Base-by-base conservation (phyloP, 2,797 vertebrate genomes). In the Myotis planiceps region DNA sequence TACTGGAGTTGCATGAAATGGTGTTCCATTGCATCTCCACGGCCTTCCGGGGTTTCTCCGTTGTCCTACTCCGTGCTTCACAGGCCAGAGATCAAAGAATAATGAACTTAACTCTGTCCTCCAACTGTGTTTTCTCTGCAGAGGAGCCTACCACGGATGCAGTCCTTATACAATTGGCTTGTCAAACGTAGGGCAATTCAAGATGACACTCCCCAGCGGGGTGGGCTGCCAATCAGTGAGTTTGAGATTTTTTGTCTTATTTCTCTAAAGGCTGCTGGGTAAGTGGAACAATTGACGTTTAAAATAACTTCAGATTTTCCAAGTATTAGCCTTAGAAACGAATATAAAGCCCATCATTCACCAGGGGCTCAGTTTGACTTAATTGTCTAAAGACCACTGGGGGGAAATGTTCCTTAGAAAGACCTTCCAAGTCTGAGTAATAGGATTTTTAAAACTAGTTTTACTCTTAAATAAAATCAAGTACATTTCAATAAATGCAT, bases 111-210 rank as follows among this genome's bases (percentile, higher is more conserved):
- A 75, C 16, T 19, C 27, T 27, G 63, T 16, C 92, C 65, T 66
- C 18, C 29, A 12, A 82, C 6, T 97, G 14, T 74, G 91, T 85
- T 3, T 97, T 92, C 97, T 97, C 92, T 96, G 19, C 98, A 99
- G 99, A 97, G 99, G 99, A 32, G 99, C 98, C 1, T 99, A 99
- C 97, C 99, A 99, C 0, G 99, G 99, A 53, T 98, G 98, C 78
- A 99, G 99, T 94, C 98, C 99, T 29, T 99, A 98, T 47, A 81
- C 99, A 0, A 97, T 99, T 95, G 99, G 99, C 71, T 97, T 99
- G 94, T 99, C 99, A 4, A 99, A 99, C 18, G 93, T 99, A 47
- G 88, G 98, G 19, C 1, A 18, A 14, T 99, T 99, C 96, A 99
- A 99, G 97, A 99, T 98, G 88, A 98, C 98, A 2, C 79, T 99